phyloP scores from a whole-genome alignment of 2,797 vertebrate genomes.

The Urophycis tenuis region DNA sequence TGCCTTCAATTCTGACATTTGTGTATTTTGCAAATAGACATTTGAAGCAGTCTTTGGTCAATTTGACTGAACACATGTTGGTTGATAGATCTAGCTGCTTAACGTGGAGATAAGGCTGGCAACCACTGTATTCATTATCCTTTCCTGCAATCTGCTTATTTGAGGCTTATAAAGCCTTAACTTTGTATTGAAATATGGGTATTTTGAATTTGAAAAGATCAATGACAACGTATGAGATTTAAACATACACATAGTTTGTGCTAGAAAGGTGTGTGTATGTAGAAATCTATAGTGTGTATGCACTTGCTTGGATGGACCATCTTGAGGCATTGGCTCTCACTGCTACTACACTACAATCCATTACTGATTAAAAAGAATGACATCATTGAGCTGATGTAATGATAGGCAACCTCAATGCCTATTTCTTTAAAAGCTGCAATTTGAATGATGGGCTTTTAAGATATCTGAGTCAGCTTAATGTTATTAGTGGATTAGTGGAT shows the following conservation, averaged over 20 bases:
- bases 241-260: background rate
- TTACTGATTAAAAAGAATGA: conserved; percentile 36
- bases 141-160: background rate
- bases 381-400: conserved; percentile 65
- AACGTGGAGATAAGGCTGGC: background rate
- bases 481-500: conserved; percentile 11
- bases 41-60: background rate
- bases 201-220: background rate
- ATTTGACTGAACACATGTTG: background rate
- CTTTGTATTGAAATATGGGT: background rate
- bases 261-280: background rate
- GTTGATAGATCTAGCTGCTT: background rate
- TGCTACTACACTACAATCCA: conserved; percentile 1
- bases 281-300: background rate
- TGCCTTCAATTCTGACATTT: background rate
- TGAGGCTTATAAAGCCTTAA: background rate
- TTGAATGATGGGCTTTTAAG: conserved; percentile 19
- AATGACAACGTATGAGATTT: background rate
- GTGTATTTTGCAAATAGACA: background rate
- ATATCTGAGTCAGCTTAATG: conserved; percentile 9
- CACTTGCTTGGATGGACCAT: background rate
- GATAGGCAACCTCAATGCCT: conserved; percentile 60
- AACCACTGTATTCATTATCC: background rate
- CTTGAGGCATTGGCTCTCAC: background rate
- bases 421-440: conserved; percentile 37